Conservation (phyloP, 2,113 vertebrate genomes). For the Mirza zaza region DNA sequence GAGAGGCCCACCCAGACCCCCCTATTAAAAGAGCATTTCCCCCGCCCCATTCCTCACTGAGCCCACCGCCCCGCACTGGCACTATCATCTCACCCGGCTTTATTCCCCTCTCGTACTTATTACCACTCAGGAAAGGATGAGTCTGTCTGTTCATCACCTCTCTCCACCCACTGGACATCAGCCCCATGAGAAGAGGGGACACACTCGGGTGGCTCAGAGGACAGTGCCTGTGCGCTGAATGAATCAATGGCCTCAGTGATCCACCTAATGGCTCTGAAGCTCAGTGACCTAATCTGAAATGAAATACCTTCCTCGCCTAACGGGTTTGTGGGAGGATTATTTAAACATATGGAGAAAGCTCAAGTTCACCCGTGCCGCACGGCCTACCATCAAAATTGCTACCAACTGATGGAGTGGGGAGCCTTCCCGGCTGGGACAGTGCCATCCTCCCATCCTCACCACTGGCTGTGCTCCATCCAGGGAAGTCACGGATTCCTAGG, state of each 20-base stretch:
- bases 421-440: fast-evolving
- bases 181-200: background rate
- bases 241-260: background rate
- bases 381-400: fast-evolving
- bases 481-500: background rate
- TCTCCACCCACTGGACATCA: background rate
- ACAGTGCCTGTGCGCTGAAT: background rate
- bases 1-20: background rate
- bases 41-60: no score
- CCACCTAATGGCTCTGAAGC: background rate
- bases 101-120: no score
- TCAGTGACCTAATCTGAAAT: background rate
- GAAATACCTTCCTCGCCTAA: background rate
- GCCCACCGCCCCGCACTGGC: fast-evolving
- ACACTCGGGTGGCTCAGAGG: fast-evolving
- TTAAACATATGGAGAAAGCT: background rate
- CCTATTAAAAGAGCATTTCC: background rate
- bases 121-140: background rate
- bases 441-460: background rate
- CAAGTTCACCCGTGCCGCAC: fast-evolving
- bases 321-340: background rate
- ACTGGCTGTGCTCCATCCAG: no score
- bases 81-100: background rate
- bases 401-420: no score
- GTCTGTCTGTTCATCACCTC: no score